phyloP scores from a whole-genome alignment of 2,888 invertebrate genomes.

The Piscicola geometra region DNA sequence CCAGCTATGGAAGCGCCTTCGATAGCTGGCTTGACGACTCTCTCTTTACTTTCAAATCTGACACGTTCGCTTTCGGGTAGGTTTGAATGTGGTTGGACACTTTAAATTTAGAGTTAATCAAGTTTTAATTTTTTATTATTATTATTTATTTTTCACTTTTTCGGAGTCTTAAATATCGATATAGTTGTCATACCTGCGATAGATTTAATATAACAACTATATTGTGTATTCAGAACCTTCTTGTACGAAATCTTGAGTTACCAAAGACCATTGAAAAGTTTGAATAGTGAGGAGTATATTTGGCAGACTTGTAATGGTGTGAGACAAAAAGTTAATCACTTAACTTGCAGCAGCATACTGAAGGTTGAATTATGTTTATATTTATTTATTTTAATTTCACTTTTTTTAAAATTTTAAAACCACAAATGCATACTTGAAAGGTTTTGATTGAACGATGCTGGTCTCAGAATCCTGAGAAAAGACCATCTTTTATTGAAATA shows the following conservation, averaged over 20 bases:
- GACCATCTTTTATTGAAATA: conserved; percentile 52
- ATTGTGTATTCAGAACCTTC: conserved; percentile 75
- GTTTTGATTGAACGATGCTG: conserved; percentile 53
- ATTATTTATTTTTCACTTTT: too few relatives aligned
- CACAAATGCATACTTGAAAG: conserved; percentile 42
- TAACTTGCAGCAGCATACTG: conserved; percentile 51
- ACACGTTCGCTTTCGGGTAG: conserved; percentile 93
- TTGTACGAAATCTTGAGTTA: conserved; percentile 94
- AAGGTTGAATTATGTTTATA: conserved; percentile 47
- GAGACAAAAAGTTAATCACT: conserved; percentile 47
- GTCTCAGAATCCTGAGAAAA: conserved; percentile 47
- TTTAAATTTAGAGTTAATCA: too few relatives aligned
- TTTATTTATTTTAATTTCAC: too few relatives aligned
- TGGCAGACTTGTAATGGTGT: conserved; percentile 89
- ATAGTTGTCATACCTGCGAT: too few relatives aligned
- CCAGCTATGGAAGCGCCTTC: conserved; percentile 59
- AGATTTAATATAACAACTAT: too few relatives aligned
- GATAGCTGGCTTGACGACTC: conserved; percentile 61
- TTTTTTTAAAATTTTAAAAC: too few relatives aligned
- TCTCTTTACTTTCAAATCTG: conserved; percentile 82
- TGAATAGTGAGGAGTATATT: conserved; percentile 82
- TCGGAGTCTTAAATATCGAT: too few relatives aligned
- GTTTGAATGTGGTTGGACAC: too few relatives aligned
- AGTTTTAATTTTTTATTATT: too few relatives aligned
- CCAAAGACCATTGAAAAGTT: conserved; percentile 89